Conservation (phyloP, 2,113 vertebrate species). For the Pituophis catenifer region DNA sequence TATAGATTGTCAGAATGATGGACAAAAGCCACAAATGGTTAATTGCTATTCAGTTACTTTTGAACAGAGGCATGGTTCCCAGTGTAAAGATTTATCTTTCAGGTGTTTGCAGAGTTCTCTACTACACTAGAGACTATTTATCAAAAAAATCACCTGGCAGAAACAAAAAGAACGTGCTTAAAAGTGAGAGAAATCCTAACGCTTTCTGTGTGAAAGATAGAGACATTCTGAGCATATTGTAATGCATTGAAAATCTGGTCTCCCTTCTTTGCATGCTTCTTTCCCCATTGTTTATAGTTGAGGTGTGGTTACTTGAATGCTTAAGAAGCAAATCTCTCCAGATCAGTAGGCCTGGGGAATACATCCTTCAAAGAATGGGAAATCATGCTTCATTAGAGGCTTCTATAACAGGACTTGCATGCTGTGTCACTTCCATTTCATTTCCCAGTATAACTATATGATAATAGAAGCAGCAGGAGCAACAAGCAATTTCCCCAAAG, state of each 20-base stretch:
- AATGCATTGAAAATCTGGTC: conserved; percentile 10
- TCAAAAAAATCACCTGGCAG: background rate
- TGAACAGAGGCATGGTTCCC: background rate
- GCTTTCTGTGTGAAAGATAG: background rate
- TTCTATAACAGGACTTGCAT: background rate
- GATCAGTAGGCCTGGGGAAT: conserved; percentile 5
- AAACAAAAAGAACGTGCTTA: background rate
- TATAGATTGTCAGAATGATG: background rate
- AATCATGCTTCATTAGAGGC: accelerated
- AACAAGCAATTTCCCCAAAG: background rate
- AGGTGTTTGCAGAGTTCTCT: background rate
- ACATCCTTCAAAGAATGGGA: background rate
- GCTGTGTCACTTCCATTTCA: conserved; percentile 27
- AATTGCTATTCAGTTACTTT: background rate
- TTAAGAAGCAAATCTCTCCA: conserved; percentile 7
- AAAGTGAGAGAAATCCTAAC: background rate
- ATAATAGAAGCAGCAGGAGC: conserved; percentile 43
- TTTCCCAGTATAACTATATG: conserved; percentile 6
- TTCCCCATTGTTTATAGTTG: background rate
- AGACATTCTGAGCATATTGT: background rate
- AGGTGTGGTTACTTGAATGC: background rate
- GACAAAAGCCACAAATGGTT: background rate
- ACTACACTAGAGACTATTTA: background rate
- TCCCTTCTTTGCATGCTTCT: background rate
- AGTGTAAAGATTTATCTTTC: background rate